Evolutionary conservation across 2,113 vertebrate genomes (phyloP), one percentile per base, ranked within the genome.

Genomic region (Pterocles gutturalis): DNA sequence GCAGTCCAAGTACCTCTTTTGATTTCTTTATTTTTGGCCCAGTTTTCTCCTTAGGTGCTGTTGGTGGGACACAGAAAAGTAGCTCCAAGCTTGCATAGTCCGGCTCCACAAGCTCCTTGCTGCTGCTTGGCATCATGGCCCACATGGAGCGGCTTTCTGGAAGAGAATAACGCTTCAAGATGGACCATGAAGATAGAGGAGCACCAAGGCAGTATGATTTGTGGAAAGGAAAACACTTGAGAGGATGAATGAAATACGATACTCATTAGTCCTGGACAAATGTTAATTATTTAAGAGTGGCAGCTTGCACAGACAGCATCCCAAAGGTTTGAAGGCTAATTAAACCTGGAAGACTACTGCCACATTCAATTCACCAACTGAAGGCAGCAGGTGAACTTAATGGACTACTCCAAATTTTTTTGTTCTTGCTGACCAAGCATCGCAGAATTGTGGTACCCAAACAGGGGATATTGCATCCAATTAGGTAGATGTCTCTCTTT

Each of bases 31-130:
- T 97, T 96, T 97, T 97, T 21, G 97, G 96, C 71, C 95, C 87
- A 3, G 51, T 93, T 88, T 98, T 98, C 95, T 98, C 98, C 98
- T 98, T 98, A 93, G 98, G 91, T 79, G 98, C 91, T 17, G 92
- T 92, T 78, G 96, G 90, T 2, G 99, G 99, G 92, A 99, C 97
- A 96, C 98, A 99, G 97, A 99, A 99, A 75, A 99, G 99, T 94
- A 98, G 97, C 92, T 99, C 99, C 46, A 99, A 98, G 94, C 98
- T 99, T 95, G 96, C 57, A 15, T 99, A 99, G 97, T 99, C 97
- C 1, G 99, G 99, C 96, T 99, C 98, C 75, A 96, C 77, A 19
- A 89, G 79, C 9, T 96, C 94, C 1, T 94, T 31, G 41, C 89
- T 91, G 25, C 96, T 97, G 64, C 71, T 72, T 38, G 94, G 97